Evolutionary conservation across 2,888 invertebrate genomes (phyloP).

Genomic region (Liposcelis brunnea): DNA sequence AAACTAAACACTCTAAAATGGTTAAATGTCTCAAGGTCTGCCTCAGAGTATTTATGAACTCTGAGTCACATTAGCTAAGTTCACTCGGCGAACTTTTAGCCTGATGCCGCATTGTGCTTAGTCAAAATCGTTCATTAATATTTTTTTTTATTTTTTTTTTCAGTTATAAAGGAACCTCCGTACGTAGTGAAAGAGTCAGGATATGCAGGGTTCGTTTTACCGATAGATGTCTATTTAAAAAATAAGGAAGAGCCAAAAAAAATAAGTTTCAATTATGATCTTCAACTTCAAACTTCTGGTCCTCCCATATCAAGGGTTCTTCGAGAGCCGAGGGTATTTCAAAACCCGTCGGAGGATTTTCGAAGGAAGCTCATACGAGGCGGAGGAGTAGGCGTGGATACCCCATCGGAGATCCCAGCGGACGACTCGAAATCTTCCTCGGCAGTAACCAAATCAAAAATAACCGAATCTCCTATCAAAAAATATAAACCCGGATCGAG

Average conservation of each 20-base stretch:
- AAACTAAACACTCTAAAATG: too few species aligned
- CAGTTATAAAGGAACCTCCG: conserved; percentile 82
- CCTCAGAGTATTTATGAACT: too few species aligned
- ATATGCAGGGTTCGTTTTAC: conserved; percentile 82
- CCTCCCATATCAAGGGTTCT: conserved; percentile 51
- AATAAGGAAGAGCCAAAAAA: conserved; percentile 83
- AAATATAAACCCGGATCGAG: conserved; percentile 35
- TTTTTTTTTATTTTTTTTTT: conserved; percentile 22
- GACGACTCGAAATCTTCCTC: conserved; percentile 14
- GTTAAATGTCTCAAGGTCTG: too few species aligned
- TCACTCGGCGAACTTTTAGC: too few species aligned
- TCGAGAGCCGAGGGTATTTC: conserved; percentile 69
- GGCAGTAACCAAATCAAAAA: conserved; percentile 38
- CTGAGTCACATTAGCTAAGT: too few species aligned
- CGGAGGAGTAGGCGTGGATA: conserved; percentile 45
- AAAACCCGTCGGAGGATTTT: conserved; percentile 77
- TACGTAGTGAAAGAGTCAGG: conserved; percentile 84
- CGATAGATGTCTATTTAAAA: conserved; percentile 75
- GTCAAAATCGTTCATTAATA: too few species aligned
- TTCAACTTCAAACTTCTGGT: conserved; percentile 60
- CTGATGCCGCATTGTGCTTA: too few species aligned
- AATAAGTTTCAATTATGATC: conserved; percentile 62
- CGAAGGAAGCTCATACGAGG: conserved; percentile 70
- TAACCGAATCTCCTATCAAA: conserved; percentile 34
- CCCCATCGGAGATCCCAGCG: not conserved